Evolutionary conservation across 2,888 invertebrate species (phyloP), one percentile per base, ranked within the genome.

Genomic region (Hemaris fuciformis): DNA sequence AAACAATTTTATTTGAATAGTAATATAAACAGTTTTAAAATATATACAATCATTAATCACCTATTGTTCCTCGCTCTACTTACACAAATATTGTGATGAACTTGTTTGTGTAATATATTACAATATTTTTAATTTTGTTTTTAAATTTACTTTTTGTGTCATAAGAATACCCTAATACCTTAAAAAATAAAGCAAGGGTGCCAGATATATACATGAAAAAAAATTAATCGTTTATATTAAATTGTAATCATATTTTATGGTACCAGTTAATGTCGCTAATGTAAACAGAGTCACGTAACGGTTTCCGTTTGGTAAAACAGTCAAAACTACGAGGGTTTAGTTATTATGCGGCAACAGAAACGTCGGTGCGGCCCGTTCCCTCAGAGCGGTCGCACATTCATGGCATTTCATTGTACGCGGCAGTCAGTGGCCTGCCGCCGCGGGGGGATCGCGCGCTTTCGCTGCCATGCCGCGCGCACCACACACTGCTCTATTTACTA

Each of bases 311-410:
- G 81, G 70, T 78, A 83, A 79, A 81, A 82, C 85, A 85, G 82
- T 81, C 81, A 83, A 88, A 89, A 85, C 81, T 83, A 84, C 79
- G 78, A 79, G 89, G 89, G 89, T 89, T 77, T 81, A 84, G 80
- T 88, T 89, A 85, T 82, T 85, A 87, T 89, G 89, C 88, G 87
- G 85, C 83, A 80, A 85, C 85, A 84, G 88, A 83, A 87, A 85
- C 79, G 81, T 75, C 80, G 82, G 83, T 81, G 80, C 78, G 84
- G 77, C 71, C 72, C 72, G 75, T 75, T 75, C 74, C 75, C 72
- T 76, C 73, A 63, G 65, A 61, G 66, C 67, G 61, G 79, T 70
- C 84, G 88, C 86, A 85, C 88, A 86, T 87, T 89, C 88, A 88
- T 87, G 88, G 86, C 85, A 83, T 88, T 84, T 85, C 83, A 85